These are phyloP conservation scores for Phoronis australis DNA, from an alignment of 2,888 invertebrate species.

Conservation along the genomic window DNA sequence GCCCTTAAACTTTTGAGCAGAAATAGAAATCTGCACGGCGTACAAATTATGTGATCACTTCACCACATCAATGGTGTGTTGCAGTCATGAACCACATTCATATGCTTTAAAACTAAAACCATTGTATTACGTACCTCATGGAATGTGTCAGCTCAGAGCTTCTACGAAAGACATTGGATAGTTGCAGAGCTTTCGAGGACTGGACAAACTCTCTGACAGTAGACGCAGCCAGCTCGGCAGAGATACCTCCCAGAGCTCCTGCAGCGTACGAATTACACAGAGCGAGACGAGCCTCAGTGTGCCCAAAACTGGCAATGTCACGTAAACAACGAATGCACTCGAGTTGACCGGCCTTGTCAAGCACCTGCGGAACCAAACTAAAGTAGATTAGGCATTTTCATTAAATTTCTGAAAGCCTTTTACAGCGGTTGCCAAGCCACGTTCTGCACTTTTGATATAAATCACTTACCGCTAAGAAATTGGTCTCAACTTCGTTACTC, in stretches of 20 bases:
- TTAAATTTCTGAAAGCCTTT: no score
- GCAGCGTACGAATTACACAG: slow-evolving; percentile 36
- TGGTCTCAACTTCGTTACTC: no score
- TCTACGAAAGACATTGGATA: slow-evolving; percentile 29
- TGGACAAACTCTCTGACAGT: slow-evolving; percentile 37
- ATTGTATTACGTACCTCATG: slow-evolving; percentile 41
- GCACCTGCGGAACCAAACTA: slow-evolving; percentile 16
- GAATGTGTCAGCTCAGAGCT: slow-evolving; percentile 37
- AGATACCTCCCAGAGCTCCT: slow-evolving; percentile 37
- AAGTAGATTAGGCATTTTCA: no score
- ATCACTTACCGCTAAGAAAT: no score
- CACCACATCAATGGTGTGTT: no score
- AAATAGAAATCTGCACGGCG: no score
- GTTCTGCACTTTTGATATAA: no score
- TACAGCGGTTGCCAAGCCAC: no score
- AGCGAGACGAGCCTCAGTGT: slow-evolving; percentile 31
- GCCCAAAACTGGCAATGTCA: slow-evolving; percentile 28
- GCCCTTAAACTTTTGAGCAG: no score
- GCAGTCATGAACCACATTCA: no score
- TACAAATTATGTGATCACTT: no score
- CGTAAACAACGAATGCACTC: slow-evolving; percentile 38
- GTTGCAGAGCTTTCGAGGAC: slow-evolving; percentile 30
- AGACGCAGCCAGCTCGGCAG: slow-evolving; percentile 25
- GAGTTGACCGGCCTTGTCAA: slow-evolving; percentile 29
- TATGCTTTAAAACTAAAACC: no score